Base-by-base conservation (phyloP, 1,140 invertebrate genomes). In the Homalodisca vitripennis region DNA sequence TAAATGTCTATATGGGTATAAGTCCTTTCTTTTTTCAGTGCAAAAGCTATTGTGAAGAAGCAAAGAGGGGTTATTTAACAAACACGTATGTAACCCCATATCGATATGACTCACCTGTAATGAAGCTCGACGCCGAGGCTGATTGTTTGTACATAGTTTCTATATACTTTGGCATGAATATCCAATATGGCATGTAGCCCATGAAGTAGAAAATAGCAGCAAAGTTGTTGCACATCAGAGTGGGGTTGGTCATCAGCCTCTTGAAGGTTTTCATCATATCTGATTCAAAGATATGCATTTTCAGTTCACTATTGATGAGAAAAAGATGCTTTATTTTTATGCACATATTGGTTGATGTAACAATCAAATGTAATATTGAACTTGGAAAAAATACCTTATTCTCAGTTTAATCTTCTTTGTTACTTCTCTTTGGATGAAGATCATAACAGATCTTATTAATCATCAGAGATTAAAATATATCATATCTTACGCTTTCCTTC, bases 241-340 rank as follows among this genome's bases (percentile, higher is more conserved):
- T 82, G 73, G 82, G 85, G 69, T 89, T 89, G 29, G 75, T 82
- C 1, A 88, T 73, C 0, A 90, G 68, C 63, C 88, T 78, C 47
- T 77, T 78, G 0, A 89, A 68, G 0, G 85, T 86, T 51, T 80
- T 76, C 30, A 83, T 79, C 73, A 87, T 88, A 47, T 78, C 79
- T 66, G 78, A 65, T 72, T n/a, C n/a, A n/a, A n/a, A n/a, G n/a
- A n/a, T n/a, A n/a, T n/a, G n/a, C n/a, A n/a, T n/a, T n/a, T n/a
- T n/a, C n/a, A n/a, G n/a, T n/a, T n/a, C n/a, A n/a, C n/a, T n/a
- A n/a, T n/a, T n/a, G n/a, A n/a, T n/a, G n/a, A n/a, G n/a, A n/a
- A n/a, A n/a, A n/a, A n/a, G n/a, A n/a, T n/a, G n/a, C n/a, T n/a
- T n/a, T n/a, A n/a, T n/a, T n/a, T n/a, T n/a, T n/a, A n/a, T n/a